phyloP scores from a whole-genome alignment of 2,113 vertebrate genomes.

The Nanorana parkeri region DNA sequence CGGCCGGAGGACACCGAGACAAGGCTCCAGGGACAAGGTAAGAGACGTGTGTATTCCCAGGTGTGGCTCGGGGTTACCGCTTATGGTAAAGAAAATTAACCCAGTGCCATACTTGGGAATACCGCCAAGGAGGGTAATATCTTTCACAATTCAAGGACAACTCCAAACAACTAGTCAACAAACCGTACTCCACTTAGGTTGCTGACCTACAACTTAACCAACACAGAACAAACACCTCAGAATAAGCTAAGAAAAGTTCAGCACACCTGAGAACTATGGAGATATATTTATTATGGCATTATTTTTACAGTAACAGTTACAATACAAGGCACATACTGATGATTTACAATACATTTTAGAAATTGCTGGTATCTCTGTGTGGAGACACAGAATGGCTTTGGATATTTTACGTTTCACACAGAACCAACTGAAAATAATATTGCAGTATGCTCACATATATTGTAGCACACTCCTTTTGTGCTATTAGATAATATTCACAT shows the following conservation, averaged over 20 bases:
- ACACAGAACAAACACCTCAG: too few species aligned
- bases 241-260: background rate
- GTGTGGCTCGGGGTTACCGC: too few species aligned
- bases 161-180: too few species aligned
- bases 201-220: too few species aligned
- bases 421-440: slow-evolving; percentile 26
- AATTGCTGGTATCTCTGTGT: slow-evolving; percentile 50
- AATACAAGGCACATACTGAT: slow-evolving; percentile 73
- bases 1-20: too few species aligned
- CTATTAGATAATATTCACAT: slow-evolving; percentile 28
- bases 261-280: slow-evolving; percentile 16
- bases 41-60: too few species aligned
- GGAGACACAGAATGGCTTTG: slow-evolving; percentile 45
- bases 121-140: too few species aligned
- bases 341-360: slow-evolving; percentile 68
- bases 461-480: slow-evolving; percentile 18
- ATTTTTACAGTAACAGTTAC: slow-evolving; percentile 72
- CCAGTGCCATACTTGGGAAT: too few species aligned
- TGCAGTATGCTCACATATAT: slow-evolving; percentile 26
- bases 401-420: slow-evolving; percentile 26
- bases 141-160: too few species aligned
- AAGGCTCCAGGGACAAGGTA: too few species aligned
- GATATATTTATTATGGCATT: slow-evolving; percentile 65
- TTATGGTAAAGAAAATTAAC: too few species aligned
- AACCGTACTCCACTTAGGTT: too few species aligned